Evolutionary conservation across 2,888 invertebrate species (phyloP), one percentile per base, ranked within the genome.

Genomic region (Mesoligia furuncula): DNA sequence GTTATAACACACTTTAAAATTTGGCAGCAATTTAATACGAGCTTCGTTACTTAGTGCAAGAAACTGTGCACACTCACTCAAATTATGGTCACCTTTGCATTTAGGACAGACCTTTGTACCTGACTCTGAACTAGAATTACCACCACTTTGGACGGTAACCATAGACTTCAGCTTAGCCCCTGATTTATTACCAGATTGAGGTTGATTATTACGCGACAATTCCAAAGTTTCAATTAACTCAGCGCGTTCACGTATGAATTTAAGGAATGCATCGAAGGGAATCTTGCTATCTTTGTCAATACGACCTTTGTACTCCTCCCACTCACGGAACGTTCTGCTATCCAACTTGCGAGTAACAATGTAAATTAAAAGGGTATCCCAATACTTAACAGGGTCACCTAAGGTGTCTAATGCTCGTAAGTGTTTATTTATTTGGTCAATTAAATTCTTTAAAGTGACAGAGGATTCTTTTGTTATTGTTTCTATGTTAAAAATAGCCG

Each of bases 161-260:
- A 66, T 66, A 45, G 45, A 66, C 45, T 66, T 66, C 42, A 66
- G 66, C 66, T 45, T 66, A 66, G 66, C 45, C 27, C 45, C 45
- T 45, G 66, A 17, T 9, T 45, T 66, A 45, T 45, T 66, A 66
- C 4, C 15, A 27, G 66, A 27, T 66, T 66, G 66, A 27, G 27
- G 27, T 13, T n/a, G 68, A 7, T 68, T 39, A n/a, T 68, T 36
- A n/a, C 36, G 31, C 7, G 68, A 54, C 9, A 54, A 54, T 8
- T 68, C 68, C 24, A 68, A 54, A 54, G 51, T 68, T 36, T 68
- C 68, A 68, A 68, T n/a, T 24, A 68, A 15, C 24, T 68, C 68
- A 4, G 68, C 31, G 67, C 64, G 64, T 24, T 64, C 64, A 39
- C 39, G 24, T 24, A 64, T 31, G 31, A 31, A 31, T 31, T 31